Evolutionary conservation across 2,797 vertebrate genomes (phyloP).

Genomic region (Hozukius guyotensis): DNA sequence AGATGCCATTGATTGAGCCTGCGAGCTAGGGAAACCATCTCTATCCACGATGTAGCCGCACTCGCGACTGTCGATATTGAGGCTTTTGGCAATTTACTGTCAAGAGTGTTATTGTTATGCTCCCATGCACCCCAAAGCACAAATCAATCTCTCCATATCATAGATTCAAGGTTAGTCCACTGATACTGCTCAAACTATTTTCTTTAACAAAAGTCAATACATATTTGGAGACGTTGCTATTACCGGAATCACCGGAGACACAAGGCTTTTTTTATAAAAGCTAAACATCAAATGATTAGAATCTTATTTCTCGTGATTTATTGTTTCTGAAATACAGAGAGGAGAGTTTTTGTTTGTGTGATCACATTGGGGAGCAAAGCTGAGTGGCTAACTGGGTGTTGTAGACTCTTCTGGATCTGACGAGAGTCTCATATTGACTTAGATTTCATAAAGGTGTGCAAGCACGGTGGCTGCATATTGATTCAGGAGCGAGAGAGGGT

Average conservation of each 20-base stretch:
- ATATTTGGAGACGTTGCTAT: slow-evolving; percentile 28
- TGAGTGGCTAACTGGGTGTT: slow-evolving; percentile 5
- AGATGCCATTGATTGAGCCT: slow-evolving; percentile 71
- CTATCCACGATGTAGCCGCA: slow-evolving; percentile 28
- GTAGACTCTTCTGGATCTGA: slow-evolving; percentile 8
- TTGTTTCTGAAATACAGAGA: slow-evolving; percentile 8
- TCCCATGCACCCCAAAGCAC: slow-evolving; percentile 37
- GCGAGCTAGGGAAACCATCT: slow-evolving; percentile 57
- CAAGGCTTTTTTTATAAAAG: background rate
- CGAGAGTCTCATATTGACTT: slow-evolving; percentile 23
- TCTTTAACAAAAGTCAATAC: slow-evolving; percentile 41
- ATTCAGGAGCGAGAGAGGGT: background rate
- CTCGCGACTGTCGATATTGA: slow-evolving; percentile 48
- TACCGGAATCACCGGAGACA: slow-evolving; percentile 3
- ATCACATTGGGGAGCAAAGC: background rate
- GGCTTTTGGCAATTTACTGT: slow-evolving; percentile 59
- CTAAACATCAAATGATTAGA: slow-evolving; percentile 30
- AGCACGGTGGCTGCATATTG: background rate
- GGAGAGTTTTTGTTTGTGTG: background rate
- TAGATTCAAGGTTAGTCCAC: slow-evolving; percentile 47
- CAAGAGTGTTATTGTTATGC: slow-evolving; percentile 52
- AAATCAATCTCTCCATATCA: slow-evolving; percentile 55
- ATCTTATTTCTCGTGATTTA: slow-evolving; percentile 16
- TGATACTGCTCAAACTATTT: slow-evolving; percentile 29
- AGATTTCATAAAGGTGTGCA: slow-evolving; percentile 14